These are phyloP conservation scores for Valencia hispanica DNA, from an alignment of 2,797 vertebrate species.

Conservation along the genomic window DNA sequence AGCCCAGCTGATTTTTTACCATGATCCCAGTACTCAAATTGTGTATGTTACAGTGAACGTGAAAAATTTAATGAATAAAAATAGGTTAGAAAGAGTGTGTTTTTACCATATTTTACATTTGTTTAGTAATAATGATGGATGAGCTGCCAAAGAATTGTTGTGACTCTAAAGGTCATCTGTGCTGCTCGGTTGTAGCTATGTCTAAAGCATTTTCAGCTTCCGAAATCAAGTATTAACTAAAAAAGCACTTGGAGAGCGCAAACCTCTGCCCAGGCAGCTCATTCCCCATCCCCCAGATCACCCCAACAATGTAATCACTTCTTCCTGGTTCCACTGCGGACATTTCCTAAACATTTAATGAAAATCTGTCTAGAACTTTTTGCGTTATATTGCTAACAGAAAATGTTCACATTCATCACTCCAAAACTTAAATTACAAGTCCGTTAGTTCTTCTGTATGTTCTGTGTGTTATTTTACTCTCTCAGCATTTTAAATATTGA, in stretches of 20 bases:
- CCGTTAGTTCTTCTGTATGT: neutral
- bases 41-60: neutral
- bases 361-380: too few species aligned
- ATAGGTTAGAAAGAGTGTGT: neutral
- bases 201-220: neutral
- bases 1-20: too few species aligned
- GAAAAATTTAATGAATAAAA: neutral
- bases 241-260: too few species aligned
- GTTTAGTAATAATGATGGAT: neutral
- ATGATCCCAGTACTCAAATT: neutral
- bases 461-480: neutral
- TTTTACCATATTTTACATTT: neutral
- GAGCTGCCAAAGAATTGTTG: neutral
- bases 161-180: neutral
- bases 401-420: neutral
- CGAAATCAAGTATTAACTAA: neutral
- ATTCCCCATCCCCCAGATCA: too few species aligned
- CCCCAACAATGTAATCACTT: too few species aligned
- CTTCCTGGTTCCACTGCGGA: too few species aligned
- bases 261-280: too few species aligned
- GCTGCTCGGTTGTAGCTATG: neutral
- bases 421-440: neutral
- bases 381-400: too few species aligned
- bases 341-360: too few species aligned
- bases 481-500: constrained; percentile 3